Evolutionary conservation across 2,113 vertebrate genomes (phyloP).

Genomic region (human): GRCh38 chr11:16989501-16990000

Average conservation of each 20-base stretch:
- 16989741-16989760: background rate
- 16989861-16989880: background rate
- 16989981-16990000: background rate
- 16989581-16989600: background rate
- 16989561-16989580: background rate
- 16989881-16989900: background rate
- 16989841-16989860: background rate
- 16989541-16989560: too few relatives aligned
- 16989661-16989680: slow-evolving; percentile 7
- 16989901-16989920: background rate
- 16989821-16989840: background rate
- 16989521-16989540: background rate
- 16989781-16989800: background rate
- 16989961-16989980: background rate
- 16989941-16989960: background rate
- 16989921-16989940: background rate
- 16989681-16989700: background rate
- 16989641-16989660: background rate
- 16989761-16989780: background rate
- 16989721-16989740: background rate
- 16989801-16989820: background rate
- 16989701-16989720: background rate
- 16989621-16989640: background rate
- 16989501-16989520: background rate
- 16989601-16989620: background rate